These are phyloP conservation scores for Crax fasciolata DNA, from an alignment of 2,797 vertebrate species.

Conservation along the genomic window DNA sequence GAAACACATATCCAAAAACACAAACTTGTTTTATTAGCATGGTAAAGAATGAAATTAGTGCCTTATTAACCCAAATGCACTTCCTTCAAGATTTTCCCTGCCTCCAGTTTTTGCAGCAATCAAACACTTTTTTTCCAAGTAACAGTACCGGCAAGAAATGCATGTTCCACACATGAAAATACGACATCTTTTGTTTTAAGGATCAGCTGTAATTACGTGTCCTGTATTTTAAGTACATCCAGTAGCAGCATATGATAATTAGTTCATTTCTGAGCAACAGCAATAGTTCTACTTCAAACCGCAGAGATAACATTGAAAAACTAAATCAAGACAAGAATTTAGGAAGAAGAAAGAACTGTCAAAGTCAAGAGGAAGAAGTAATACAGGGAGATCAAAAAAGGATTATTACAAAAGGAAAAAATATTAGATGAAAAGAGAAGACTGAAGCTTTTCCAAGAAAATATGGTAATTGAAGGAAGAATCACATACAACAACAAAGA, in stretches of 20 bases:
- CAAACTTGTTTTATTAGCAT: neutral
- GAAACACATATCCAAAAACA: neutral
- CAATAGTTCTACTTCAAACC: neutral
- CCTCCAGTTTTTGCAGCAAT: neutral
- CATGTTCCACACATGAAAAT: neutral
- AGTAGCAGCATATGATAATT: neutral
- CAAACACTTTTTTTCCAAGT: neutral
- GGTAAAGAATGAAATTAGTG: neutral
- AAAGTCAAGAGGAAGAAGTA: conserved; percentile 32
- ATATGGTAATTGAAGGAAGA: neutral
- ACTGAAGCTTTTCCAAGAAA: neutral
- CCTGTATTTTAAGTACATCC: neutral
- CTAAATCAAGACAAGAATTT: neutral
- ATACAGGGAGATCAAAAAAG: conserved; percentile 40
- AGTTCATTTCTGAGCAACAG: neutral
- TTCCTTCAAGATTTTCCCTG: neutral
- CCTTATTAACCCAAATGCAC: neutral
- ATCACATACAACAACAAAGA: neutral
- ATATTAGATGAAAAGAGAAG: conserved; percentile 11
- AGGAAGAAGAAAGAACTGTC: neutral
- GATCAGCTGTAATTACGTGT: neutral
- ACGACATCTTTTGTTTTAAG: neutral
- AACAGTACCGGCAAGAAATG: neutral
- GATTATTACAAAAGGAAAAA: neutral
- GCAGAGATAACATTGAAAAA: neutral